These are phyloP conservation scores for Neosalanx taihuensis DNA, from an alignment of 2,797 vertebrate genomes.

Conservation along the genomic window DNA sequence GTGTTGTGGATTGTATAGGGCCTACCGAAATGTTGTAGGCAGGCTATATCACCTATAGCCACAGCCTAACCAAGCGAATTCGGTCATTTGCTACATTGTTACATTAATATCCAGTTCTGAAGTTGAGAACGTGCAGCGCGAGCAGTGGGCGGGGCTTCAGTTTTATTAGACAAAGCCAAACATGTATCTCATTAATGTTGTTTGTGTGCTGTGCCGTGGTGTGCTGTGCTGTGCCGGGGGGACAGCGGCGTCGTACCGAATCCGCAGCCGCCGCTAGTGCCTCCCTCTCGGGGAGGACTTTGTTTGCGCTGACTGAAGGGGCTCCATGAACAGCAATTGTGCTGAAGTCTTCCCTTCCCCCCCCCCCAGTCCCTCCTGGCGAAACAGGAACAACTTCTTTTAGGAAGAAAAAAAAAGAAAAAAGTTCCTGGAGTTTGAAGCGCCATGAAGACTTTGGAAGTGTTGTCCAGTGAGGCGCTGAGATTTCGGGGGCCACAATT, in stretches of 20 bases:
- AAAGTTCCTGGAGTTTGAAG: constrained; percentile 78
- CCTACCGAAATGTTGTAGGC: constrained; percentile 67
- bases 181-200: constrained; percentile 27
- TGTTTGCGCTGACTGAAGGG: constrained; percentile 73
- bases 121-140: constrained; percentile 60
- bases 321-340: constrained; percentile 71
- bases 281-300: constrained; percentile 77
- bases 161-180: constrained; percentile 36
- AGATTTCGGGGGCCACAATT: constrained; percentile 61
- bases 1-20: constrained; percentile 59
- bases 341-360: constrained; percentile 69
- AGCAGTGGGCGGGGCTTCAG: constrained; percentile 32
- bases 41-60: constrained; percentile 23
- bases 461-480: constrained; percentile 75
- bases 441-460: constrained; percentile 74
- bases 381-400: constrained; percentile 81
- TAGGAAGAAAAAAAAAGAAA: constrained; percentile 68
- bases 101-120: constrained; percentile 56
- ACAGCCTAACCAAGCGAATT: constrained; percentile 62
- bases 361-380: constrained; percentile 68
- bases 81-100: constrained; percentile 71
- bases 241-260: constrained; percentile 65
- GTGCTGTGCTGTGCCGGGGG: constrained; percentile 41
- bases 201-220: constrained; percentile 36
- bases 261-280: constrained; percentile 66